Conservation (phyloP, 2,797 vertebrate genomes). For the Loriculus beryllinus region DNA sequence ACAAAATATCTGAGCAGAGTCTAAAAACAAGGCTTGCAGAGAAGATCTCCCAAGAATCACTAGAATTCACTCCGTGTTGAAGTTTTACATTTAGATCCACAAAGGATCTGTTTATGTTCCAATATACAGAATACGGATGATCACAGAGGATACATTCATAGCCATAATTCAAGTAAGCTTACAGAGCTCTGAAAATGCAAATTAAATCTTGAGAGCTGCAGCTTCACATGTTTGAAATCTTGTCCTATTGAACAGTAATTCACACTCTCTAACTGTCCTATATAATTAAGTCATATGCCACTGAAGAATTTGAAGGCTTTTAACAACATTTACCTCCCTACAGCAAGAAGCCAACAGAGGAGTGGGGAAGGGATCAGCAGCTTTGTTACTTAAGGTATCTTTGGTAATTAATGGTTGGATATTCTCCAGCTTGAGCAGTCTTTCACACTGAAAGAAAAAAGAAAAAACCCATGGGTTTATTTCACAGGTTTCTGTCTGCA, state of each 20-base stretch:
- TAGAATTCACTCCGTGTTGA: not conserved
- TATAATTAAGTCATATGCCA: not conserved
- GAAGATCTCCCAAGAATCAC: not conserved
- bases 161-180: not conserved
- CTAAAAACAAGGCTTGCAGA: not conserved
- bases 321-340: not conserved
- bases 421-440: not conserved
- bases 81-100: not conserved
- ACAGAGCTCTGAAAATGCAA: not conserved
- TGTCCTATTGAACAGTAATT: not conserved
- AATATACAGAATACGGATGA: not conserved
- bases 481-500: not conserved
- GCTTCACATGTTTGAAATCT: not conserved
- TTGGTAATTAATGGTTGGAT: not conserved
- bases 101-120: not conserved
- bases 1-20: not conserved
- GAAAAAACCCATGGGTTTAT: not conserved
- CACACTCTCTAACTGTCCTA: not conserved
- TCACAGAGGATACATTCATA: not conserved
- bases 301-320: not conserved
- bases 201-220: not conserved
- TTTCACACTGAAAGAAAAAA: slow-evolving; percentile 20
- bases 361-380: not conserved
- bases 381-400: not conserved
- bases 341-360: not conserved